These are phyloP conservation scores for Siniperca knerii DNA, from an alignment of 2,113 vertebrate genomes.

Conservation along the genomic window DNA sequence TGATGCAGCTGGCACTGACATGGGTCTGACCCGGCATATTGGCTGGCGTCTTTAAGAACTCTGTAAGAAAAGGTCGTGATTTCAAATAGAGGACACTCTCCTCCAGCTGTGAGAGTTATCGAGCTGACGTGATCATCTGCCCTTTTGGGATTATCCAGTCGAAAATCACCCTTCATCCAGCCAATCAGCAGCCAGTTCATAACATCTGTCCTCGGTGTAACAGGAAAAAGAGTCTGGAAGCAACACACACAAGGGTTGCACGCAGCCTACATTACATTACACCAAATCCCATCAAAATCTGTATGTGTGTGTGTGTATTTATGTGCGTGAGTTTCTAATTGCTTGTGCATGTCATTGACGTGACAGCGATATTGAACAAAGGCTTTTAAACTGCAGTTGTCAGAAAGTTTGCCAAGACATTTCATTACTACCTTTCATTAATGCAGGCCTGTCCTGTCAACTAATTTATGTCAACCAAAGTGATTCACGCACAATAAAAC, in stretches of 20 bases:
- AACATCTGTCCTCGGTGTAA: conserved; percentile 71
- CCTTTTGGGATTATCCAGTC: conserved; percentile 64
- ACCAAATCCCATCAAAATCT: conserved; percentile 60
- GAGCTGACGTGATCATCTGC: conserved; percentile 64
- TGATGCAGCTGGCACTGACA: not conserved
- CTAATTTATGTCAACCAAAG: conserved; percentile 31
- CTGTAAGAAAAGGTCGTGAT: conserved; percentile 36
- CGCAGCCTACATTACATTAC: conserved; percentile 35
- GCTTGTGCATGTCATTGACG: conserved; percentile 21
- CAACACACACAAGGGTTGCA: conserved; percentile 33
- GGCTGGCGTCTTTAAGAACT: conserved; percentile 30
- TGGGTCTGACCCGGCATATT: not conserved
- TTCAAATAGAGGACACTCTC: conserved; percentile 29
- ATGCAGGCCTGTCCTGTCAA: conserved; percentile 3
- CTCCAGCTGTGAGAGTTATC: conserved; percentile 57
- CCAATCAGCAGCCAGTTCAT: conserved; percentile 62
- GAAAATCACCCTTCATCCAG: conserved; percentile 60
- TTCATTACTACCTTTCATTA: conserved; percentile 31
- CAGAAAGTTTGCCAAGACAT: conserved; percentile 31
- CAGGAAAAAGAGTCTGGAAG: conserved; percentile 41
- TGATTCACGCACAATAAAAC: conserved; percentile 43
- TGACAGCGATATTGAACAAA: conserved; percentile 6
- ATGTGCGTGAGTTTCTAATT: conserved; percentile 10
- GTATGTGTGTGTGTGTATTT: conserved; percentile 9
- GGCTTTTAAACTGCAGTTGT: conserved; percentile 47